Evolutionary conservation across 2,888 invertebrate genomes (phyloP), one percentile per base, ranked within the genome.

Genomic region (Ormyrus rosae): DNA sequence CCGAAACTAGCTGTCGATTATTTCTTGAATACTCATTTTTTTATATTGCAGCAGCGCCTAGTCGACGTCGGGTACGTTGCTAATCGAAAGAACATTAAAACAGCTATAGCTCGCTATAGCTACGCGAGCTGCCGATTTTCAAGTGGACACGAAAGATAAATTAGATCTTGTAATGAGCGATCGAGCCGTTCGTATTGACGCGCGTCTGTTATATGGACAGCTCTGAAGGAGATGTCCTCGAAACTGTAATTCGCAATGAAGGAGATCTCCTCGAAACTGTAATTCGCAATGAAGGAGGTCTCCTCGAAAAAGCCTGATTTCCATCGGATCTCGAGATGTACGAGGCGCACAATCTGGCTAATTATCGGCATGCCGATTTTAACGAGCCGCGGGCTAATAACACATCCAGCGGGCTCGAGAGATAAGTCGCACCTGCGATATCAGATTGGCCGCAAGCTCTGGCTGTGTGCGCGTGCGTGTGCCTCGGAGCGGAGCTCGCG

Each of bases 241-340:
- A 72, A 56, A 56, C 19, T 10, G 34, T 50, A 74, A 63, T 64
- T 72, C 64, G 34, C 34, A 34, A 34, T 34, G 45, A 69, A 73
- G 56, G 19, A 48, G 64, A n/a, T 65, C 64, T 74, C 65, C 9
- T 65, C 56, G 55, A 72, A 56, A 56, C 19, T 10, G 34, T 50
- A 74, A 63, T 64, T 72, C 64, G 53, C 10, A 46, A 72, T 72
- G 46, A 72, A 63, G 72, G 72, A 55, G 63, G 13, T 72, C 63
- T 55, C 34, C 53, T 45, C 45, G 68, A 68, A 45, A 68, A 45
- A 11, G 45, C 34, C 45, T 19, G 34, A 10, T 67, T 10, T 45
- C 64, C 0, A 46, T 48, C 7, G 45, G 53, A 53, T 55, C 53
- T 34, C 55, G 13, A 53, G 19, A 34, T 6, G 48, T 8, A 5